Percentiles rank a stretch among this genome's conserved stretches.
phyloP scores from a whole-genome alignment of 2,797 vertebrate species.

The Xerus rutilus region DNA sequence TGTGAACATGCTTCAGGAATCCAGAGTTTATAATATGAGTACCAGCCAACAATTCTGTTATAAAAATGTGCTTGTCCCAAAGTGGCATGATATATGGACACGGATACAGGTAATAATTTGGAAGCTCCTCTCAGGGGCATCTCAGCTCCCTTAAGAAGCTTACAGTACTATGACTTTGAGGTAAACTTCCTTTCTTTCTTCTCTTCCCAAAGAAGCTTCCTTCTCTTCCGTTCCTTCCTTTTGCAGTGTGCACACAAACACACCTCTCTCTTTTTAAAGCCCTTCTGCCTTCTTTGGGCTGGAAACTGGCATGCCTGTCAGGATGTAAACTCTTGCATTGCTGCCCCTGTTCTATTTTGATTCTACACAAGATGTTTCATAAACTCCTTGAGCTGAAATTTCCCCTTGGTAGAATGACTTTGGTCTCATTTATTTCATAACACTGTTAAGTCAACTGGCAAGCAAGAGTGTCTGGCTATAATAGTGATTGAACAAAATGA shows the following conservation, averaged over 20 bases:
- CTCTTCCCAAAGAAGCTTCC: slow-evolving; percentile 29
- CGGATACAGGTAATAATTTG: slow-evolving; percentile 91
- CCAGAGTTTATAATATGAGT: accelerated
- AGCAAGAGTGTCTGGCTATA: slow-evolving; percentile 10
- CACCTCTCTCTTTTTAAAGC: not conserved
- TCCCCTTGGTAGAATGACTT: slow-evolving; percentile 61
- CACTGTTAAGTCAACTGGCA: slow-evolving; percentile 47
- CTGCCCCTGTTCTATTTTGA: slow-evolving; percentile 39
- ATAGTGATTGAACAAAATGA: slow-evolving; percentile 68
- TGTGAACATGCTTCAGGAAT: slow-evolving; percentile 79
- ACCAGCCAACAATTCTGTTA: slow-evolving; percentile 92
- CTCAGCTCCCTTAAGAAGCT: not conserved
- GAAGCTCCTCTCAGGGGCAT: not conserved
- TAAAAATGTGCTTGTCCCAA: slow-evolving; percentile 88
- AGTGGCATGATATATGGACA: slow-evolving; percentile 96
- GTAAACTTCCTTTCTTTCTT: not conserved
- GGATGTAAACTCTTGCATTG: slow-evolving; percentile 40
- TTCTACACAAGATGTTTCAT: slow-evolving; percentile 55
- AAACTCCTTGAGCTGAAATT: slow-evolving; percentile 20
- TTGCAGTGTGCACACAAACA: not conserved
- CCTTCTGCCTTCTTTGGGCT: slow-evolving; percentile 43
- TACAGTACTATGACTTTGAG: not conserved
- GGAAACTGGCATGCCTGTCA: slow-evolving; percentile 24
- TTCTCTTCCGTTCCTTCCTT: not conserved
- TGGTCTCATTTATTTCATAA: slow-evolving; percentile 62